Percentiles rank a stretch among this genome's conserved stretches.
Evolutionary conservation across 1,140 invertebrate genomes (phyloP).

Genomic region (Zaprionus ghesquierei): DNA sequence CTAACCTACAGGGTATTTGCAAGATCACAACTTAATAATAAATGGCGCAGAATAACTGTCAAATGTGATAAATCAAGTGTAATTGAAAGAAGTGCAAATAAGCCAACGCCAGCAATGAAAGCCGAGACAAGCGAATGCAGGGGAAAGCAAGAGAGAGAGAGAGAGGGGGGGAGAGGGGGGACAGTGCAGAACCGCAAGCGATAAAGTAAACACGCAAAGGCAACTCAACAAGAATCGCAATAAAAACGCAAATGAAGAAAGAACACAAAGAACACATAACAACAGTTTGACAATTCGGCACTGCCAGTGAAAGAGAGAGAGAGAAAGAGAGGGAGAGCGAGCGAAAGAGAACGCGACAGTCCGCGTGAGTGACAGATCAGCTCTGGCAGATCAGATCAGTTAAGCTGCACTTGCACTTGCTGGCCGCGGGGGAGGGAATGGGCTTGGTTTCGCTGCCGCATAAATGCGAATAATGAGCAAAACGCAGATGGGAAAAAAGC

Average conservation of each 20-base stretch:
- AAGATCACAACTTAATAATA: constrained; percentile 51
- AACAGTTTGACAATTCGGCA: constrained; percentile 24
- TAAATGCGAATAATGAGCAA: constrained; percentile 81
- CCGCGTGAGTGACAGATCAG: constrained; percentile 33
- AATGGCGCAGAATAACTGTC: constrained; percentile 65
- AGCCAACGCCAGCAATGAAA: constrained; percentile 64
- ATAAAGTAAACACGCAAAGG: constrained; percentile 48
- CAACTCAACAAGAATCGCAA: constrained; percentile 17
- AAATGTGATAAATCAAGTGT: constrained; percentile 80
- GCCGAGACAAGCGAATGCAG: constrained; percentile 21
- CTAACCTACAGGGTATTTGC: constrained; percentile 10
- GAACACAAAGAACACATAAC: constrained; percentile 5
- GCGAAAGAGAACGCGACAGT: background rate
- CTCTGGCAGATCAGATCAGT: constrained; percentile 14
- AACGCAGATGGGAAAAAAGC: constrained; percentile 46
- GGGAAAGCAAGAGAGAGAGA: constrained; percentile 4
- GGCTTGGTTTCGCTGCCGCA: constrained; percentile 30
- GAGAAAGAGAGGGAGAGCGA: background rate
- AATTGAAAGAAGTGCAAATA: constrained; percentile 81
- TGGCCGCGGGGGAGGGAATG: background rate
- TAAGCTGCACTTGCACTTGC: constrained; percentile 25
- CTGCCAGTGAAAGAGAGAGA: background rate
- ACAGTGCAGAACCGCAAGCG: constrained; percentile 14
- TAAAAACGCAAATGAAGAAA: constrained; percentile 8
- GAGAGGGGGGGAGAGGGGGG: background rate